These are phyloP conservation scores for Desoria tigrina DNA, from an alignment of 2,888 invertebrate species.

Conservation along the genomic window DNA sequence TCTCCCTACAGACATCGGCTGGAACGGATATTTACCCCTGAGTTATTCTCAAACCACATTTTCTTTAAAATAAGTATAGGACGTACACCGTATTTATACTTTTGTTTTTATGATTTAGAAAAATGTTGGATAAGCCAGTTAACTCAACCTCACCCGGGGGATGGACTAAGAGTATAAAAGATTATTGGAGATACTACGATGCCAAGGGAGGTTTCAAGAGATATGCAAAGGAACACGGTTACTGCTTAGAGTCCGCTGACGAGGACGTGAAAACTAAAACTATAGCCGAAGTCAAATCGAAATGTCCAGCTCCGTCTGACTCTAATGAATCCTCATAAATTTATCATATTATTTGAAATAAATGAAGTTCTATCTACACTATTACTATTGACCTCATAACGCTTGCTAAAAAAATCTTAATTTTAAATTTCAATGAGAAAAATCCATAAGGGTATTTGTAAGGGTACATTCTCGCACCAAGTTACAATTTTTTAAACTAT, in stretches of 20 bases:
- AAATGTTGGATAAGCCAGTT: constrained; percentile 18
- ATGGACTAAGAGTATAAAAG: constrained; percentile 25
- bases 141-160: constrained; percentile 2
- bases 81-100: too few species aligned
- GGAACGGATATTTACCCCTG: constrained; percentile 32
- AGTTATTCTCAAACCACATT: neutral
- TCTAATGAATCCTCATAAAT: too few species aligned
- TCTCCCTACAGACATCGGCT: constrained; percentile 31
- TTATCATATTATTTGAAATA: too few species aligned
- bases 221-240: constrained; percentile 17
- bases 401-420: too few species aligned
- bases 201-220: constrained; percentile 22
- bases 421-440: too few species aligned
- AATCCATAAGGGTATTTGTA: too few species aligned
- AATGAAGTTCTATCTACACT: too few species aligned
- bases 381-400: too few species aligned
- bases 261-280: neutral
- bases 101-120: neutral
- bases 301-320: too few species aligned
- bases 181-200: constrained; percentile 38
- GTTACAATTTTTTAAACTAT: too few species aligned
- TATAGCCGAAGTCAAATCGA: neutral
- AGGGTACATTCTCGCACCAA: too few species aligned
- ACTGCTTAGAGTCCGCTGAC: constrained; percentile 19
- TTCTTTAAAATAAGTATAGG: constrained; percentile 3